Evolutionary conservation across 1,140 invertebrate species (phyloP).

Genomic region (Eueides isabella): DNA sequence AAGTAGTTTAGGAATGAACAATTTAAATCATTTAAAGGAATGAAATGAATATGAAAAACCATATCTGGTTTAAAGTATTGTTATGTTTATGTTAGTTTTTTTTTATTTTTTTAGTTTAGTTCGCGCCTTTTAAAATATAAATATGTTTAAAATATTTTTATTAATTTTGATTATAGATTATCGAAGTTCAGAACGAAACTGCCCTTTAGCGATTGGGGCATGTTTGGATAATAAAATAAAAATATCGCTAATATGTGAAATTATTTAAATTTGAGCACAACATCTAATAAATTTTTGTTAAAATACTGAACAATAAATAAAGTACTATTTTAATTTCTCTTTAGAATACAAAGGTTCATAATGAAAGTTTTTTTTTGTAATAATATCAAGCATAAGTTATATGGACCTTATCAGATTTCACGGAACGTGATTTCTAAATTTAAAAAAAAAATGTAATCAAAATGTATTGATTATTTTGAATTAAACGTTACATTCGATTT

Average conservation of each 20-base stretch:
- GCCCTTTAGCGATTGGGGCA: background rate
- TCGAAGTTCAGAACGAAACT: slow-evolving; percentile 27
- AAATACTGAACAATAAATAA: background rate
- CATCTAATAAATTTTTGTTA: background rate
- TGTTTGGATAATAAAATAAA: background rate
- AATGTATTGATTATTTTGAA: too few relatives aligned
- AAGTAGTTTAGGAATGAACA: too few relatives aligned
- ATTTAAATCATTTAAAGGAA: background rate
- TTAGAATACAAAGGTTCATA: background rate
- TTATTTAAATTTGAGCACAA: background rate
- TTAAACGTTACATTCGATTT: too few relatives aligned
- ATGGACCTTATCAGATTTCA: too few relatives aligned
- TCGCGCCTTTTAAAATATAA: too few relatives aligned
- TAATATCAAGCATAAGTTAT: too few relatives aligned
- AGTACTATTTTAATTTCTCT: slow-evolving; percentile 5
- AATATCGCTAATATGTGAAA: background rate
- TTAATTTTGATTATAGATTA: background rate
- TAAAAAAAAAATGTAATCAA: too few relatives aligned
- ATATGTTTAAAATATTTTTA: too few relatives aligned
- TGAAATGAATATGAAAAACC: background rate
- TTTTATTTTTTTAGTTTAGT: too few relatives aligned
- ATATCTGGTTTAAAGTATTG: background rate
- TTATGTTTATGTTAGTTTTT: background rate
- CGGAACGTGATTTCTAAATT: too few relatives aligned
- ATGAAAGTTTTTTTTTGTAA: too few relatives aligned